phyloP scores from a whole-genome alignment of 2,888 invertebrate genomes.

The Ethmia dodecea region DNA sequence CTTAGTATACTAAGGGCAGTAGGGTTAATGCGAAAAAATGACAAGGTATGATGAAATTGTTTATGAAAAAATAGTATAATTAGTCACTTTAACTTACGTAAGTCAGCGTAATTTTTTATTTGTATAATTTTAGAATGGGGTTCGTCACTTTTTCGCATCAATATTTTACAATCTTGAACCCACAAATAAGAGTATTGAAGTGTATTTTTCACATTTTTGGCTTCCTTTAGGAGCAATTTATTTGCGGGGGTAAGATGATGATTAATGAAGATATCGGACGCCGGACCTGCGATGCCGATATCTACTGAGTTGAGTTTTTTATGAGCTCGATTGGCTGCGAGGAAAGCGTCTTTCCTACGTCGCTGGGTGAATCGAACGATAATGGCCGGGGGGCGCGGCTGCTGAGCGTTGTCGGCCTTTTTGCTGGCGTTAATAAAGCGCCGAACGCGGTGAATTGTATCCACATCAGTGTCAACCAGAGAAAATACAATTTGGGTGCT shows the following conservation, averaged over 20 bases:
- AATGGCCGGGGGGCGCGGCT: conserved; percentile 1
- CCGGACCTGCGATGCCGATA: conserved; percentile 14
- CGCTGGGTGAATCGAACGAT: conserved; percentile 13
- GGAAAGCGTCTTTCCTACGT: conserved; percentile 8
- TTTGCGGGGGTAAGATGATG: conserved; percentile 19
- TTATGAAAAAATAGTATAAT: not conserved
- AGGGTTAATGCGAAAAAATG: too few relatives aligned
- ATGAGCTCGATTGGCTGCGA: conserved; percentile 15
- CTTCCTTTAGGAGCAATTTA: conserved; percentile 12
- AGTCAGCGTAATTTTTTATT: not conserved
- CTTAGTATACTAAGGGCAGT: too few relatives aligned
- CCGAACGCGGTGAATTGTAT: too few relatives aligned
- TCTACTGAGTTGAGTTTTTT: conserved; percentile 14
- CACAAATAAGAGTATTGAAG: conserved; percentile 9
- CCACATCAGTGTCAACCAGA: too few relatives aligned
- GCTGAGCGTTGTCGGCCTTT: too few relatives aligned
- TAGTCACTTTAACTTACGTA: conserved; percentile 7
- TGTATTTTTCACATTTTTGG: too few relatives aligned
- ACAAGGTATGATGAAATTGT: too few relatives aligned
- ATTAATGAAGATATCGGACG: conserved; percentile 9
- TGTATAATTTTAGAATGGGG: conserved; percentile 1
- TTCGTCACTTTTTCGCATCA: conserved; percentile 11
- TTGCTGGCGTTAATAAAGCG: too few relatives aligned
- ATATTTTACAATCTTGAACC: conserved; percentile 15
- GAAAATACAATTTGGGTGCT: too few relatives aligned